These are phyloP conservation scores for Macrochelys suwanniensis DNA, from an alignment of 2,797 vertebrate species.

Conservation along the genomic window DNA sequence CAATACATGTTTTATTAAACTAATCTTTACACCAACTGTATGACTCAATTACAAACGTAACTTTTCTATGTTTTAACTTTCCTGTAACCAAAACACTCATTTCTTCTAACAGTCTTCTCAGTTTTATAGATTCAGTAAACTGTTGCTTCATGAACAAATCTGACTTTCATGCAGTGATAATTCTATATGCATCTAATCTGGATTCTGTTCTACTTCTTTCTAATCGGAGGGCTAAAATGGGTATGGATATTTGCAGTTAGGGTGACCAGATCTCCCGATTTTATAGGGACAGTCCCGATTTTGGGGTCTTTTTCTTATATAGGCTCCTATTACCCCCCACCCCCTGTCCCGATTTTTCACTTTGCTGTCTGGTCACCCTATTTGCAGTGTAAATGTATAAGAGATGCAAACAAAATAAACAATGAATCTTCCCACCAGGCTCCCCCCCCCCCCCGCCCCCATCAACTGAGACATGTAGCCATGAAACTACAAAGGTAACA, in stretches of 20 bases:
- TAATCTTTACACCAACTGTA: not conserved
- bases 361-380: not conserved
- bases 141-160: not conserved
- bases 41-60: not conserved
- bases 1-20: not conserved
- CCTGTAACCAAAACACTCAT: not conserved
- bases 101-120: not conserved
- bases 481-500: not conserved
- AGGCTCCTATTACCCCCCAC: too few relatives aligned
- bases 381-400: not conserved
- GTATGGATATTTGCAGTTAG: too few relatives aligned
- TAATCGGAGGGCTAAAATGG: not conserved
- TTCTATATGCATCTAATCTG: not conserved
- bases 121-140: rapidly evolving
- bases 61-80: not conserved
- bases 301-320: too few relatives aligned
- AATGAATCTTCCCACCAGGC: rapidly evolving
- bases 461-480: not conserved
- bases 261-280: too few relatives aligned
- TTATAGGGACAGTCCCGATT: too few relatives aligned
- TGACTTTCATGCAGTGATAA: not conserved
- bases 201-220: not conserved
- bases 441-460: not conserved
- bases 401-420: not conserved
- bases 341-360: too few relatives aligned